Conservation (phyloP, 1,140 invertebrate species). For the Theocolax elegans region DNA sequence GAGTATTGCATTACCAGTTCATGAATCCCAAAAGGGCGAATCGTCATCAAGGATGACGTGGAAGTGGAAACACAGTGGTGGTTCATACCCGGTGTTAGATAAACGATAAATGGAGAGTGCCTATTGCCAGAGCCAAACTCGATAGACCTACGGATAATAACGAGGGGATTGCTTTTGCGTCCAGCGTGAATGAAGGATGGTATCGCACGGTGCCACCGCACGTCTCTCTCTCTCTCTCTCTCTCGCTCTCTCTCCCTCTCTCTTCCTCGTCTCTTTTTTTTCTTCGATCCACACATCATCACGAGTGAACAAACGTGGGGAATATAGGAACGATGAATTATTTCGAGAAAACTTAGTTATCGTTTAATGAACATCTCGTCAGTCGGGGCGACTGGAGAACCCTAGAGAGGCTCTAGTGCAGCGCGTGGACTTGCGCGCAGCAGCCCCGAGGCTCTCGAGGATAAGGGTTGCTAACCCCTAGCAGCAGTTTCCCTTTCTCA, state of each 20-base stretch:
- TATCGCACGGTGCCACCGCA: neutral
- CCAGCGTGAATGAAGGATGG: neutral
- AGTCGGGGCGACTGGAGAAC: conserved; percentile 50
- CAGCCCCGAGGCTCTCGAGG: conserved; percentile 43
- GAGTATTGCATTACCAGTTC: too few species aligned
- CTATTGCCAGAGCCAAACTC: conserved; percentile 24
- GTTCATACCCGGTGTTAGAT: neutral
- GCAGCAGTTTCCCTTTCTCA: conserved; percentile 33
- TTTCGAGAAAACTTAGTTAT: conserved; percentile 59
- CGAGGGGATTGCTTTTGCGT: conserved; percentile 5
- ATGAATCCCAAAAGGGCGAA: too few species aligned
- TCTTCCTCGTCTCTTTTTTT: neutral
- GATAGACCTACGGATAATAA: conserved; percentile 19
- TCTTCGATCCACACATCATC: neutral
- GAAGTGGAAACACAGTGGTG: too few species aligned
- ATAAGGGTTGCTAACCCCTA: conserved; percentile 55
- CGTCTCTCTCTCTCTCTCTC: neutral
- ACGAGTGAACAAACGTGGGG: neutral
- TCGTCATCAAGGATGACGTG: too few species aligned
- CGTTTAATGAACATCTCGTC: conserved; percentile 61
- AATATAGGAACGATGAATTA: conserved; percentile 49
- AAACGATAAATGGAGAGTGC: conserved; percentile 32
- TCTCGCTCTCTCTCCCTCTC: too few species aligned
- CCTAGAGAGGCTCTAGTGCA: conserved; percentile 57
- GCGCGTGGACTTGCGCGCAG: too few species aligned